Conservation (phyloP, 2,888 invertebrate genomes). For the Tinea trinotella region DNA sequence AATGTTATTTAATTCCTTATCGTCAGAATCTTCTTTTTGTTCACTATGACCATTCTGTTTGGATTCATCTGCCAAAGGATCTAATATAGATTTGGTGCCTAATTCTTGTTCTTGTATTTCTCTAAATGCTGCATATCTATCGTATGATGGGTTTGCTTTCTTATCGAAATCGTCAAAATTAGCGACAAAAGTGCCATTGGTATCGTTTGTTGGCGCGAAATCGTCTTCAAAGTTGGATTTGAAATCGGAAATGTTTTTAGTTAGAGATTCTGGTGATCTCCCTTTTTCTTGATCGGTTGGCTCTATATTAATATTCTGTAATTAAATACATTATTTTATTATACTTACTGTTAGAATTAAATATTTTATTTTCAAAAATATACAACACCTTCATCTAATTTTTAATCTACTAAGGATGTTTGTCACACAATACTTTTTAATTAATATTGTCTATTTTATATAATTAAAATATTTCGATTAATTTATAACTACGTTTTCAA, state of each 20-base stretch:
- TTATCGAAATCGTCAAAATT: conserved; percentile 76
- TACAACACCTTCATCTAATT: too few species aligned
- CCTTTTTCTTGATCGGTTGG: background rate
- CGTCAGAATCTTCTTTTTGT: conserved; percentile 50
- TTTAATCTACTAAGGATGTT: too few species aligned
- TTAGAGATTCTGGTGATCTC: conserved; percentile 25
- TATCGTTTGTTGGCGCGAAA: conserved; percentile 56
- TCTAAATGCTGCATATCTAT: conserved; percentile 90
- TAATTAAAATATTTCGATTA: too few species aligned
- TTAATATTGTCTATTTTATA: too few species aligned
- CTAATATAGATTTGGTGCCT: conserved; percentile 57
- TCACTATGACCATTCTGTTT: conserved; percentile 29
- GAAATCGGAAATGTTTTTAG: conserved; percentile 35
- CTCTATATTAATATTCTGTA: conserved; percentile 16
- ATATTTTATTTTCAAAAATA: too few species aligned
- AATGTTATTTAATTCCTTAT: conserved; percentile 47
- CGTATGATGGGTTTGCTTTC: conserved; percentile 74
- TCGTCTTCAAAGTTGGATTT: conserved; percentile 78
- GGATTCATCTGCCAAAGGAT: conserved; percentile 33
- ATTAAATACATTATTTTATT: conserved; percentile 10
- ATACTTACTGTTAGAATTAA: too few species aligned
- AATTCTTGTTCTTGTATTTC: conserved; percentile 86
- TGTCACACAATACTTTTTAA: too few species aligned
- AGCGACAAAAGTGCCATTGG: conserved; percentile 73
- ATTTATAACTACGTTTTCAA: too few species aligned